A percentile compares a stretch with the other conserved stretches of the same genome.
Conservation (phyloP, 2,888 invertebrate genomes). For the Xestia sexstrigata region DNA sequence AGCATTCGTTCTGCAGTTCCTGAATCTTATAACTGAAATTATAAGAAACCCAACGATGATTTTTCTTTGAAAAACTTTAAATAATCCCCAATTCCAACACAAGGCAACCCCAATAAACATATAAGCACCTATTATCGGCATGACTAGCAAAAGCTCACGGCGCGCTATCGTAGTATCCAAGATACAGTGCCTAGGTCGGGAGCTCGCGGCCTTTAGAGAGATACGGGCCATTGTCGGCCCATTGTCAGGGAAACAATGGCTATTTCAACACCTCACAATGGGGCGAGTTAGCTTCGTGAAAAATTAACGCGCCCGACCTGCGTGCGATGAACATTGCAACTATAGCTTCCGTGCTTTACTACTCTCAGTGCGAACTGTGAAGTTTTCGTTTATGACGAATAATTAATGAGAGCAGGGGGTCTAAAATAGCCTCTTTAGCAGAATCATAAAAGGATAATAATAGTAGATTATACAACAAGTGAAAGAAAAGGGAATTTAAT, state of each 20-base stretch:
- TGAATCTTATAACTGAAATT: neutral
- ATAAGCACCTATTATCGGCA: constrained; percentile 50
- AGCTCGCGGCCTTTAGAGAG: constrained; percentile 80
- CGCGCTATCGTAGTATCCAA: constrained; percentile 61
- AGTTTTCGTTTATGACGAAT: constrained; percentile 34
- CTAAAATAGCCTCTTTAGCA: too few species aligned
- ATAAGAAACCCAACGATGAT: neutral
- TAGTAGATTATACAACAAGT: too few species aligned
- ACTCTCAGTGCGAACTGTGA: constrained; percentile 10
- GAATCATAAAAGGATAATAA: too few species aligned
- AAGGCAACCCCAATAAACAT: constrained; percentile 8
- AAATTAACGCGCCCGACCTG: constrained; percentile 81
- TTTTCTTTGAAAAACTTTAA: neutral
- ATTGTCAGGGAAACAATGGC: constrained; percentile 83
- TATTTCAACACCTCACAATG: constrained; percentile 83
- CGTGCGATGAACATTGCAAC: constrained; percentile 72
- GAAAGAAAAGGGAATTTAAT: too few species aligned
- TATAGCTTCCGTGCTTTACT: constrained; percentile 60
- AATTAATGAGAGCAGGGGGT: constrained; percentile 7
- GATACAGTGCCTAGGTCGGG: constrained; percentile 75
- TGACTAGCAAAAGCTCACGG: constrained; percentile 65
- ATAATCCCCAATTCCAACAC: neutral
- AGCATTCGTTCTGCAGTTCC: too few species aligned
- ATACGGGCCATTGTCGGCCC: constrained; percentile 80
- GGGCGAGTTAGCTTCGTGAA: constrained; percentile 81